A percentile compares a stretch with the other conserved stretches of the same genome.
Conservation (phyloP, 2,888 invertebrate species). For the Drosophila nigricruria region DNA sequence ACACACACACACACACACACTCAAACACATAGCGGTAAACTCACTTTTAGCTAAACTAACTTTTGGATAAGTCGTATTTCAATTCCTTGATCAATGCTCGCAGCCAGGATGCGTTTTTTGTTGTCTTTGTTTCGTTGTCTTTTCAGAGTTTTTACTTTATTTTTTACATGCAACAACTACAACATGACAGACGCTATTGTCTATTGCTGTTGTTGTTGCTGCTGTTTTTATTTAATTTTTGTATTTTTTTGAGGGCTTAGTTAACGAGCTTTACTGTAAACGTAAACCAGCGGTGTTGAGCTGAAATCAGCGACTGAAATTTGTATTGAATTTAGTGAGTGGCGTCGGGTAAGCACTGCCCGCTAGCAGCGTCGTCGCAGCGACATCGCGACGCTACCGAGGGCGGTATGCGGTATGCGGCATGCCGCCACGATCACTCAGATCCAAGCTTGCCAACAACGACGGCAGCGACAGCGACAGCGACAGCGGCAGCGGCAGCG, state of each 20-base stretch:
- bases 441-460: slow-evolving; percentile 5
- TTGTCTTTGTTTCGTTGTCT: neutral
- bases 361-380: neutral
- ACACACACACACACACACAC: slow-evolving; percentile 17
- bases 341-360: slow-evolving; percentile 52
- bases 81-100: slow-evolving; percentile 9
- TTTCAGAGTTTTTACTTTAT: neutral
- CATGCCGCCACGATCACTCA: neutral
- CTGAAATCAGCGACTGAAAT: slow-evolving; percentile 83
- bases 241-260: slow-evolving; percentile 27
- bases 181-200: slow-evolving; percentile 35
- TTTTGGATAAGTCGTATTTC: slow-evolving; percentile 9
- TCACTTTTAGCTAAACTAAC: slow-evolving; percentile 44
- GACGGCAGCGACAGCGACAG: neutral
- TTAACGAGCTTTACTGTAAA: slow-evolving; percentile 43
- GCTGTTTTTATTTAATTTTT: slow-evolving; percentile 3
- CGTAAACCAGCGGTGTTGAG: slow-evolving; percentile 77
- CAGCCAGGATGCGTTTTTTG: slow-evolving; percentile 31
- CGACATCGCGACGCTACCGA: neutral
- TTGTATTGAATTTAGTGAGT: slow-evolving; percentile 72
- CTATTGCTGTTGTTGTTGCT: slow-evolving; percentile 26
- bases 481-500: neutral
- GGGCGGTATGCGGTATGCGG: slow-evolving; percentile 7
- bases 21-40: slow-evolving; percentile 24
- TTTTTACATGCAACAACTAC: slow-evolving; percentile 6